Evolutionary conservation across 2,113 vertebrate genomes (phyloP), one percentile per base, ranked within the genome.

Genomic region (Hydrochoerus hydrochaeris): DNA sequence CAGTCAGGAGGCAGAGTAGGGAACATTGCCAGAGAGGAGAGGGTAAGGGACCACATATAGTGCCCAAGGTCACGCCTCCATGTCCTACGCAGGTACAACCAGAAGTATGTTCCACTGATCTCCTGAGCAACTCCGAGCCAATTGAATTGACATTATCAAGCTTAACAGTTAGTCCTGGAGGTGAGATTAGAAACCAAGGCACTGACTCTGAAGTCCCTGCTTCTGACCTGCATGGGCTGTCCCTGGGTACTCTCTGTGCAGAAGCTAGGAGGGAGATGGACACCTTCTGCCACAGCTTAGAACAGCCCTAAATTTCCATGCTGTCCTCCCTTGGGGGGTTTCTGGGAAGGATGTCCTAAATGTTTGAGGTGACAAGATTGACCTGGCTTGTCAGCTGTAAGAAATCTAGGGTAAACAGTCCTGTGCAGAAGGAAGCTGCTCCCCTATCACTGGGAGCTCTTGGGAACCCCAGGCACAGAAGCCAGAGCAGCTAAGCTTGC

Each of bases 191-290:
- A 84, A 77, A 26, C 5, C 26, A 4, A 6, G 9, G 12, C 3
- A 0, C 28, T 24, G 30, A 22, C 3, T 10, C 35, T 5, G 71
- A 22, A 67, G 28, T 20, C 3, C 11, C 82, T 65, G 41, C 7
- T 6, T 49, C 52, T 32, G 24, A 2, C 54, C 90, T 65, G 3
- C 4, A 0, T 0, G 0, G 7, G 0, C 2, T 10, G 49, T 5
- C 3, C 35, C n/a, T 7, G 17, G 28, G 8, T 65, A 30, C 28
- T 38, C 17, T 41, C 82, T 62, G 52, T 12, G 17, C 38, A 12
- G 20, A 28, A 60, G n/a, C 26, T 24, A 0, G 32, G 11, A 85
- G 19, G n/a, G 17, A 38, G 7, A 1, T 1, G 6, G 7, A 24
- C 16, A 3, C 35, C n/a, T 52, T 62, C 65, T 54, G 17, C 41